Conservation (phyloP, 2,888 invertebrate species). For the Lasiommata megera region DNA sequence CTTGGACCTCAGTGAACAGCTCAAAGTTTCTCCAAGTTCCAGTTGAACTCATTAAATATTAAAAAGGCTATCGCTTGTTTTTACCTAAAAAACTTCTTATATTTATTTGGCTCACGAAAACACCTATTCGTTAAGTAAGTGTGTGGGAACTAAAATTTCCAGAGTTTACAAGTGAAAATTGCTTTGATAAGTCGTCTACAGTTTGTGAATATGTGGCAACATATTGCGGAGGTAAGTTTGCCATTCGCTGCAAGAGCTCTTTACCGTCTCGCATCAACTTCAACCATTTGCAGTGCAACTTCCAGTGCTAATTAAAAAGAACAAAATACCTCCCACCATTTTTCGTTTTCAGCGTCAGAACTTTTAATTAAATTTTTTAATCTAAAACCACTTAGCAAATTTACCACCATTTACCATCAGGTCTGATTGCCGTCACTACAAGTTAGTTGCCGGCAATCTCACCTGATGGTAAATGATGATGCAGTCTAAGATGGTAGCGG, state of each 20-base stretch:
- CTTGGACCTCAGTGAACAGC: too few relatives aligned
- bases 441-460: too few relatives aligned
- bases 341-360: too few relatives aligned
- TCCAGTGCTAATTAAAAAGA: constrained; percentile 15
- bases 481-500: too few relatives aligned
- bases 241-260: constrained; percentile 17
- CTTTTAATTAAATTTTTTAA: too few relatives aligned
- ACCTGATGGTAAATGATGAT: too few relatives aligned
- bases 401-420: too few relatives aligned
- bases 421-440: too few relatives aligned
- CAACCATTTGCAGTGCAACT: background rate
- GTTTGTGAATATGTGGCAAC: constrained; percentile 21
- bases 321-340: constrained; percentile 3
- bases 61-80: too few relatives aligned
- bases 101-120: background rate
- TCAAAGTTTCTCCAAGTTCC: too few relatives aligned
- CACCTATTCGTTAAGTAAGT: background rate
- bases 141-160: background rate
- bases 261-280: background rate
- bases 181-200: constrained; percentile 15
- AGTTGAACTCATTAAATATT: too few relatives aligned
- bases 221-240: constrained; percentile 22
- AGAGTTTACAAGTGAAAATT: constrained; percentile 7
- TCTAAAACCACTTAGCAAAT: too few relatives aligned
- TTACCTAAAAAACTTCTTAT: background rate